Conservation (phyloP, 1,140 invertebrate species). For the Nilaparvata lugens region DNA sequence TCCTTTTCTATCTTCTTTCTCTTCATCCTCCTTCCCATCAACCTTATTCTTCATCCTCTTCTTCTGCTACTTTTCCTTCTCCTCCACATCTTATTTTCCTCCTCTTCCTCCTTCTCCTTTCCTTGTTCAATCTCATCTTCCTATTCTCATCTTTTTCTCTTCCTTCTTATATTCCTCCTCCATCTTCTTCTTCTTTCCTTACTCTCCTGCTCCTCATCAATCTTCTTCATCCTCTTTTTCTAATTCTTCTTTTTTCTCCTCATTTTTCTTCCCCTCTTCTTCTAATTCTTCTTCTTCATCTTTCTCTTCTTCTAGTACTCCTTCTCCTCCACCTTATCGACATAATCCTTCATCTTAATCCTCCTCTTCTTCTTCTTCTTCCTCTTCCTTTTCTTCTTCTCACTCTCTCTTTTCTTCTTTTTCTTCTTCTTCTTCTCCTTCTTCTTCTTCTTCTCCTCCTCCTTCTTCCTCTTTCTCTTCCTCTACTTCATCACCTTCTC, state of each 20-base stretch:
- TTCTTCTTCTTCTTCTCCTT: neutral
- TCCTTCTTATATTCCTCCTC: neutral
- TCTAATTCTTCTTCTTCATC: too few relatives aligned
- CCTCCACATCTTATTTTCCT: too few relatives aligned
- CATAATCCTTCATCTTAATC: too few relatives aligned
- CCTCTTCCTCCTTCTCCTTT: too few relatives aligned
- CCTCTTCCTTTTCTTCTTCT: neutral
- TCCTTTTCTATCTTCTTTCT: neutral
- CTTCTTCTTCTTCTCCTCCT: neutral
- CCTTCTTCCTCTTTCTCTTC: neutral
- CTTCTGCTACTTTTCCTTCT: too few relatives aligned
- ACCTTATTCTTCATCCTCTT: too few relatives aligned
- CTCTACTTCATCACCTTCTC: neutral
- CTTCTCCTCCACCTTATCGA: neutral
- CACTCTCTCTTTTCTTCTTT: neutral
- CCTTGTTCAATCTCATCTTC: too few relatives aligned
- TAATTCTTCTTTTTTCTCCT: too few relatives aligned
- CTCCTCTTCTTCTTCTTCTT: neutral
- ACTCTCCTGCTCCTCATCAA: too few relatives aligned
- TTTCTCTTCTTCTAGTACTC: neutral
- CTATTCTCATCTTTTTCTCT: neutral
- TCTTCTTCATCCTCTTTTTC: too few relatives aligned
- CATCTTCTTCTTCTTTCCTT: too few relatives aligned
- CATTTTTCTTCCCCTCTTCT: too few relatives aligned
- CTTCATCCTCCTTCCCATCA: neutral